Evolutionary conservation across 2,888 invertebrate species (phyloP).

Genomic region (Tenthredo livida): DNA sequence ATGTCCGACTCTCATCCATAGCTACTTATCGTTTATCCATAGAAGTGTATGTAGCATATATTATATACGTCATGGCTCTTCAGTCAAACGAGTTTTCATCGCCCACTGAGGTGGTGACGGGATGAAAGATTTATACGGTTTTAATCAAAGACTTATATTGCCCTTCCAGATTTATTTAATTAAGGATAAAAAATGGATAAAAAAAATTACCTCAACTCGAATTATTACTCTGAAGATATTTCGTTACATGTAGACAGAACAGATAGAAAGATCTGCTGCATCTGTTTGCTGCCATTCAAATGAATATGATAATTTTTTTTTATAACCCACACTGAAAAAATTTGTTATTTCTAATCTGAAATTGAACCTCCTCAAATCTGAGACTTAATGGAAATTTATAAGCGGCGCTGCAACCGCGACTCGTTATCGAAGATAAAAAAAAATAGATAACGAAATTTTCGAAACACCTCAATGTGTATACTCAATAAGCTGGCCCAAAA

Average conservation of each 20-base stretch:
- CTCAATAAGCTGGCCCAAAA: not conserved
- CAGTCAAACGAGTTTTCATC: slow-evolving; percentile 31
- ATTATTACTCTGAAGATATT: slow-evolving; percentile 8
- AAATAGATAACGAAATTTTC: not conserved
- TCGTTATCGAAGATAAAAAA: not conserved
- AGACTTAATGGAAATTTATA: not conserved
- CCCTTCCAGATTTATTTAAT: not conserved
- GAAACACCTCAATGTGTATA: not conserved
- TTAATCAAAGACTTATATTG: not conserved
- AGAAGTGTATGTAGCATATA: not conserved
- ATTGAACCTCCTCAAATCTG: not conserved
- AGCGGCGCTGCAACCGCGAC: not conserved
- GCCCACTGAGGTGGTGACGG: not conserved
- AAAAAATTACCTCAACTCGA: not conserved
- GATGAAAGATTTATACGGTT: slow-evolving; percentile 24
- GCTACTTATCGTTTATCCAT: not conserved
- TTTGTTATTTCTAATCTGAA: not conserved
- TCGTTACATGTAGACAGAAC: not conserved
- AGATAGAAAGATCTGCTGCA: not conserved
- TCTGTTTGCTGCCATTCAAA: not conserved
- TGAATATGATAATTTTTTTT: slow-evolving; percentile 4
- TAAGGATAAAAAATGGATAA: not conserved
- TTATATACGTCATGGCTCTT: not conserved
- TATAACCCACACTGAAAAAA: not conserved
- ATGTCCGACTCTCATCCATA: not conserved